Evolutionary conservation across 2,888 invertebrate species (phyloP), one percentile per base, ranked within the genome.

Genomic region (Scelioninae gen. 2): DNA sequence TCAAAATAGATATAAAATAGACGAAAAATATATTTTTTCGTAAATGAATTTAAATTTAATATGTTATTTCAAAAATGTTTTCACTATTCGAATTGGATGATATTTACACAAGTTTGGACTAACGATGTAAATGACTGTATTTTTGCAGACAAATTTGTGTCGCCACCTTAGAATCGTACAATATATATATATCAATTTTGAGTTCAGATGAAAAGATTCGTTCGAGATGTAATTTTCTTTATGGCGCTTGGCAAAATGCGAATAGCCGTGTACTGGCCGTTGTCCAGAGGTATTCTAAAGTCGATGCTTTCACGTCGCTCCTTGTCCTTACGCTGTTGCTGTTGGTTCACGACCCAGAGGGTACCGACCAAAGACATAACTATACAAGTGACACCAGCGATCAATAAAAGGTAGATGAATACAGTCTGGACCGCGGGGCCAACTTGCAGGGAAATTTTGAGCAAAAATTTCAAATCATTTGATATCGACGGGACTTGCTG

Each of bases 211-310:
- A 83, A 85, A 2, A 85, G 76, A 73, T 84, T 84, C 43, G 84
- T 81, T 53, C 79, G 83, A 1, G 85, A 85, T 2, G 84, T 85
- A 9, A 85, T 85, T 53, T 84, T 85, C 71, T 83, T 84, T 2
- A 86, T 80, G 0, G 84, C 80, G 28, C 50, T 69, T 1, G 86
- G 84, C n/a, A 86, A 69, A 71, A 86, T 84, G 55, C 80, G 81
- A 31, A 85, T 85, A 0, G 85, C 80, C 15, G 84, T 82, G 63
- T 85, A 84, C 45, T 84, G 85, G 0, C 83, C 83, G 39, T 84
- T 83, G 11, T 82, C 83, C 15, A 86, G 76, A 0, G 86, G 82
- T 81, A 86, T 83, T 76, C 81, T 82, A 9, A 83, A 78, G 58
- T 86, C 86, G 6, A 78, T 69, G 52, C 82, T 84, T 15, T 86